Evolutionary conservation across 1,140 invertebrate species (phyloP).

Genomic region (Meloidogyne chitwoodi): DNA sequence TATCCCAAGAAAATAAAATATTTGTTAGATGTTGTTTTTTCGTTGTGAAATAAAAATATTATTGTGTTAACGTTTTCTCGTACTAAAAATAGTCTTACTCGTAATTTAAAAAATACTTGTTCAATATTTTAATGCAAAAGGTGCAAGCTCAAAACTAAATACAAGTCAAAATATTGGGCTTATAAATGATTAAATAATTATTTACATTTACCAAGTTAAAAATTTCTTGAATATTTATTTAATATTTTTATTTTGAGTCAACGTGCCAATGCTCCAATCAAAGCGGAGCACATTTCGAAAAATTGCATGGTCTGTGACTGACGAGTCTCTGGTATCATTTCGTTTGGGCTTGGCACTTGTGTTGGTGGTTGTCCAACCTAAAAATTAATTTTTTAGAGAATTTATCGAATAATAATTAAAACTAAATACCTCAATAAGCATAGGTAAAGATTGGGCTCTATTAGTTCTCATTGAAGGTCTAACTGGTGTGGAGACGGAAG

Average conservation of each 20-base stretch:
- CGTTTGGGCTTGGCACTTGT: neutral
- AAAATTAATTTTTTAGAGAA: neutral
- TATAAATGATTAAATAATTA: no score
- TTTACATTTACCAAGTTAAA: no score
- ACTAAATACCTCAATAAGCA: conserved; percentile 55
- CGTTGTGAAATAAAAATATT: no score
- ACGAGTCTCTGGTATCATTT: conserved; percentile 17
- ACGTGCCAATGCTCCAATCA: conserved; percentile 93
- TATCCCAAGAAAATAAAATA: no score
- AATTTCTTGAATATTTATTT: no score
- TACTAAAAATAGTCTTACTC: no score
- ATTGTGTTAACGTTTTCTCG: no score
- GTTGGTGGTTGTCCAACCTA: neutral
- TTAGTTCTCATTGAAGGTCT: conserved; percentile 50
- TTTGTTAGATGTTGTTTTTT: no score
- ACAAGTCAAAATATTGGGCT: no score
- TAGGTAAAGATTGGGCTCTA: conserved; percentile 55
- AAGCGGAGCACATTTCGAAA: conserved; percentile 97
- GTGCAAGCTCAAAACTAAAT: no score
- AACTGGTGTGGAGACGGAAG: conserved; percentile 56
- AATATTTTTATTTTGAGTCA: conserved; percentile 60
- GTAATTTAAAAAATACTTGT: no score
- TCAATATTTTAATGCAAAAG: no score
- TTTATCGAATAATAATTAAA: neutral
- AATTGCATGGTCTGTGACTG: conserved; percentile 98